These are phyloP conservation scores for Climacteris rufus DNA, from an alignment of 2,113 vertebrate genomes.

Conservation along the genomic window DNA sequence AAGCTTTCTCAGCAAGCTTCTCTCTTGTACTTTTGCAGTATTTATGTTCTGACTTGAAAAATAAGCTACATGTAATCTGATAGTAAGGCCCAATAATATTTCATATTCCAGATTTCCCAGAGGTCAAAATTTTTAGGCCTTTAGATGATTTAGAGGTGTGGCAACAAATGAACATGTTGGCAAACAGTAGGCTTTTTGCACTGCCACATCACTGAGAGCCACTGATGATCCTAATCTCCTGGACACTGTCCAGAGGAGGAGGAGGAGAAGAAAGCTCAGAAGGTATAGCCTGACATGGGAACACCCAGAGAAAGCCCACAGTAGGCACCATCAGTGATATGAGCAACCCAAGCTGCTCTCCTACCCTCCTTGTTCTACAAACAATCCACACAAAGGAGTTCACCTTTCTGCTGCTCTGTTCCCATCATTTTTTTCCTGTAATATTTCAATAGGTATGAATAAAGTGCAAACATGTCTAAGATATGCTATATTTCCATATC, in stretches of 20 bases:
- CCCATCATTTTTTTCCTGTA: not conserved
- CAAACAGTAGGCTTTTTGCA: not conserved
- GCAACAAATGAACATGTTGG: not conserved
- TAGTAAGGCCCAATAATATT: not conserved
- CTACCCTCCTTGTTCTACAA: not conserved
- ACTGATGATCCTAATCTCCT: not conserved
- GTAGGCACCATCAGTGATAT: rapidly evolving
- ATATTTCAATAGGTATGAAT: not conserved
- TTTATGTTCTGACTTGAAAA: not conserved
- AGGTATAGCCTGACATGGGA: not conserved
- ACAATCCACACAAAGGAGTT: not conserved
- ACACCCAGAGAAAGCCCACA: not conserved
- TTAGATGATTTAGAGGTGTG: not conserved
- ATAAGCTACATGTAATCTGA: not conserved
- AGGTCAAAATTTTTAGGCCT: not conserved
- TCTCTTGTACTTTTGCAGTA: not conserved
- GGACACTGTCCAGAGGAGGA: not conserved
- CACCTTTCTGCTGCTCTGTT: not conserved
- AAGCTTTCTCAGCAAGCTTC: not conserved
- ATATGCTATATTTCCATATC: not conserved
- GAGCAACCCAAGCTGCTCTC: not conserved
- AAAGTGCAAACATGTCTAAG: not conserved
- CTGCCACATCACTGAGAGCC: not conserved
- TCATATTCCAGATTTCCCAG: not conserved
- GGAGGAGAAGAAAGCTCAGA: not conserved